phyloP scores from a whole-genome alignment of 2,113 vertebrate species.

The Tragelaphus strepsiceros region DNA sequence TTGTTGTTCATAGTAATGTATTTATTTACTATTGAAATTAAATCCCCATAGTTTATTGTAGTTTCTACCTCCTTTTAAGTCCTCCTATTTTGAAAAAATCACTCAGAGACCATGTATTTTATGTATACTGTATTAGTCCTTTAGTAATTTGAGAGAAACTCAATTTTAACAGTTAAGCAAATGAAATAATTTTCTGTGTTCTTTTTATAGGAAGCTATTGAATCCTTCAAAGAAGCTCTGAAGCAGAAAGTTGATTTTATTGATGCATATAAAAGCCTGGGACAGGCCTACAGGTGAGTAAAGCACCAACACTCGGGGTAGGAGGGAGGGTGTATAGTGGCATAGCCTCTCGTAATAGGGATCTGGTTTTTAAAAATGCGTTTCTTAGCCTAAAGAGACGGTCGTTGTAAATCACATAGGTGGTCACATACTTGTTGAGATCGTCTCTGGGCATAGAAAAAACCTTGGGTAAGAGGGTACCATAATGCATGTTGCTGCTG shows the following conservation, averaged over 20 bases:
- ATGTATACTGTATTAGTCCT: background rate
- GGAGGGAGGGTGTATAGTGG: background rate
- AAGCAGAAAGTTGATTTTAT: conserved; percentile 96
- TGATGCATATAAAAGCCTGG: conserved; percentile 97
- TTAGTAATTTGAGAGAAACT: background rate
- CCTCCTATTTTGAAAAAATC: background rate
- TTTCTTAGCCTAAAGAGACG: background rate
- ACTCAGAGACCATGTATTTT: background rate
- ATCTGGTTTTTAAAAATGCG: background rate
- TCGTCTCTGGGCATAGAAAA: background rate
- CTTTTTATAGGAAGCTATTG: conserved; percentile 92
- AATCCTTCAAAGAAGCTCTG: conserved; percentile 96
- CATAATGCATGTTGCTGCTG: too few relatives aligned
- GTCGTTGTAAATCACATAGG: background rate
- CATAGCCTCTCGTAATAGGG: background rate
- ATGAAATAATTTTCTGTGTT: background rate
- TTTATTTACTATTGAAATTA: background rate
- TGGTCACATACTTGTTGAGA: background rate
- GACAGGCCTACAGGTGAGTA: conserved; percentile 96
- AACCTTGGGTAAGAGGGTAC: background rate
- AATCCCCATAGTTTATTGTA: background rate
- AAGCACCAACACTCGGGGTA: background rate
- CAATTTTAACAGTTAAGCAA: background rate
- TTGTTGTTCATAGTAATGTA: background rate
- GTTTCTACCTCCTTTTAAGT: background rate